Evolutionary conservation across 1,140 invertebrate species (phyloP), one percentile per base, ranked within the genome.

Genomic region (Panagrolaimus sp.): DNA sequence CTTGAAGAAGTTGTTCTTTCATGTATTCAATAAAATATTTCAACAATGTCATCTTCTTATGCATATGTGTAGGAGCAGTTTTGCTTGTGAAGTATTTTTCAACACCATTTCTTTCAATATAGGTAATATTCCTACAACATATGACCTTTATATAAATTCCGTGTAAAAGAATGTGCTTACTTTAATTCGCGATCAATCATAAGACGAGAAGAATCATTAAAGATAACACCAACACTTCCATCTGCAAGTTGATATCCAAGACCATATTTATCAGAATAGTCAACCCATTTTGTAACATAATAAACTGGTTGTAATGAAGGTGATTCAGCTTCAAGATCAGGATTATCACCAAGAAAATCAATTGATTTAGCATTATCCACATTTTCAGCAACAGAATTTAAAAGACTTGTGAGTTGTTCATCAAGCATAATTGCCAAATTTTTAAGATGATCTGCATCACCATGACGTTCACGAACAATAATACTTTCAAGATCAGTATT

Each of bases 21-120:
- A 98, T 99, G 83, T 99, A 99, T 78, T 93, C 90, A 70, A 91
- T 88, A 85, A 99, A 98, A 84, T 98, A 98, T 15, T 91, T 91
- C 47, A 98, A 86, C 1, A 99, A 85, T 78, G 92, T 95, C 86
- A 98, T 93, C 85, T 98, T 98, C 85, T 99, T 98, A 46, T 91
- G 90, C n/a, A 96, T 86, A 4, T 87, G 83, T 46, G 86, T 81
- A 14, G 94, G 93, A 82, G 90, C 95, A 28, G 89, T 86, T 9
- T 88, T 88, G 68, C 91, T 87, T 0, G 90, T 92, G 87, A 96
- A 90, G 80, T 95, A 97, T 65, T 89, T 86, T 84, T 98, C 94
- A 26, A 88, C 87, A 12, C 91, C 90, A 76, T 90, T 89, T 71
- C 90, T 88, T 82, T 96, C 92, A 76, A 97, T 94, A 81, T 97